Evolutionary conservation across 2,113 vertebrate species (phyloP).

Genomic region (Fulmarus glacialis): DNA sequence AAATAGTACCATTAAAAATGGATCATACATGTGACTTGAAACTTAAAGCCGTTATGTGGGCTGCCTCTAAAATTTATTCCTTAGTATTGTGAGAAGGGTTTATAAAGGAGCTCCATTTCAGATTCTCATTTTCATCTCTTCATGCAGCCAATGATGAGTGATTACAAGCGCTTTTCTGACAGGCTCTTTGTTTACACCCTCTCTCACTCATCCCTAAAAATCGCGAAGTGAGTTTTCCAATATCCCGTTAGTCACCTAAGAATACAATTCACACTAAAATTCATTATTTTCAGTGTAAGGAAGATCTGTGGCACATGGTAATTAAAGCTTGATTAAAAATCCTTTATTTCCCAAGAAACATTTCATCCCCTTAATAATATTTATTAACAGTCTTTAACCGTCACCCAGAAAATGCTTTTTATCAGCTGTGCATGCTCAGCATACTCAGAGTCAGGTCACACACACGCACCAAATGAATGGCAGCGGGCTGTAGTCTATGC

Average conservation of each 20-base stretch:
- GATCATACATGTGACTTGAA: background rate
- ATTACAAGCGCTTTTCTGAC: background rate
- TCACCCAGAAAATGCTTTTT: background rate
- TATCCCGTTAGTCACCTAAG: constrained; percentile 1
- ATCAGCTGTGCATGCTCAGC: background rate
- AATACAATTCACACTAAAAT: background rate
- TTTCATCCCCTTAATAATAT: background rate
- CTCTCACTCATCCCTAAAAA: constrained; percentile 1
- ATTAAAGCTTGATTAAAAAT: background rate
- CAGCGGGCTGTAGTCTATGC: background rate
- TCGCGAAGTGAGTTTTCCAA: background rate
- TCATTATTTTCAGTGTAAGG: background rate
- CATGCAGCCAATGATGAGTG: background rate
- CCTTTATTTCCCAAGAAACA: background rate
- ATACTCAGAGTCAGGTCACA: background rate
- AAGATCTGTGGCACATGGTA: background rate
- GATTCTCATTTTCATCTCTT: background rate
- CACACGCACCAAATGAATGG: fast-evolving
- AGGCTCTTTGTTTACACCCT: background rate
- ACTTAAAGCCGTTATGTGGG: background rate
- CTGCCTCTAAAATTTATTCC: constrained; percentile 20
- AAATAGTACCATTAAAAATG: constrained; percentile 55
- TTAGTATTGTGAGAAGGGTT: constrained; percentile 9
- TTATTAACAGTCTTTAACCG: background rate
- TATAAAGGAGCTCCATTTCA: background rate